Evolutionary conservation across 2,888 invertebrate species (phyloP), one percentile per base, ranked within the genome.

Genomic region (Lepidochrysops patricia): DNA sequence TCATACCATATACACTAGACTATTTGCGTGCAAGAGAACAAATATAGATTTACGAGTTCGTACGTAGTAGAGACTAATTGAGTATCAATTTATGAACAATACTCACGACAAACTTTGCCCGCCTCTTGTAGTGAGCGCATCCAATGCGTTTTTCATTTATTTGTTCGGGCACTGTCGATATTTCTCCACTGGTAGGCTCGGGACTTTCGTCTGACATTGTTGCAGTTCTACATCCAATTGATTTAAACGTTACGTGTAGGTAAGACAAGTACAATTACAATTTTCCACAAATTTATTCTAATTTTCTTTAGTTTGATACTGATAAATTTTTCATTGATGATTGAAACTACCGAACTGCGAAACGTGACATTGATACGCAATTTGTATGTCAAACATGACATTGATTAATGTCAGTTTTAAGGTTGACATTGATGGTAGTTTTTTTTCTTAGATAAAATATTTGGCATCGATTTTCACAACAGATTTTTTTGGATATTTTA

Each of bases 51-150:
- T 37, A 60, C 62, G 67, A 4, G 13, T 27, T 43, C 7, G 26
- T 5, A 27, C 52, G 12, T 15, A 12, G 29, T 9, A 19, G 12
- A 54, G 19, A 2, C 32, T 27, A 29, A 52, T 15, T 52, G 52
- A 49, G 23, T 27, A 23, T 48, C 7, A 29, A 32, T 58, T 26
- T 29, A 19, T 15, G 1, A 52, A 13, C 13, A 52, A 13, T 59
- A 89, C 94, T 92, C 89, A 96, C 96, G 89, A 96, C 95, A 84
- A 96, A 95, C 88, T 95, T 95, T 57, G 95, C 95, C 79, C 94
- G 93, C 72, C 96, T 91, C 79, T 95, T 94, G 76, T 96, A 96
- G 86, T 96, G 96, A 69, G 93, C 92, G 84, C 96, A 96, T 62
- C 96, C 96, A 66, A 91, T 83, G 25, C 90, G 86, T 79, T 91